Conservation (phyloP, 2,113 vertebrate genomes). For the Hyla sarda region DNA sequence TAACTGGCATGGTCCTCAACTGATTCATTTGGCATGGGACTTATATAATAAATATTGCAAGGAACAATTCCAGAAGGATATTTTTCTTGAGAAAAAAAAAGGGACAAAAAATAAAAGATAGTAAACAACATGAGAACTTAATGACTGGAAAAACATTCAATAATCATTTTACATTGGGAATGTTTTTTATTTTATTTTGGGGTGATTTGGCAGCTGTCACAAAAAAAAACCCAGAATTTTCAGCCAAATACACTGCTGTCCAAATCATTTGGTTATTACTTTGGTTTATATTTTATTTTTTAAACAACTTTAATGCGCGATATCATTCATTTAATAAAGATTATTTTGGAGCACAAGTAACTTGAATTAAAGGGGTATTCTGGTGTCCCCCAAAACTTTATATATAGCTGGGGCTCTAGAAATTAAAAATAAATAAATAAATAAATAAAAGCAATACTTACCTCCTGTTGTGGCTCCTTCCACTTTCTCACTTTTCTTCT, state of each 20-base stretch:
- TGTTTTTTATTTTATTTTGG: conserved; percentile 31
- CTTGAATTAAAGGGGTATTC: neutral
- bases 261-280: neutral
- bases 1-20: conserved; percentile 17
- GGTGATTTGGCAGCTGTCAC: conserved; percentile 39
- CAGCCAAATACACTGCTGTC: conserved; percentile 12
- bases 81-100: neutral
- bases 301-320: neutral
- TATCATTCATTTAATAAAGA: neutral
- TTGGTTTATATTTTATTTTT: neutral
- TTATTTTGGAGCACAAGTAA: neutral
- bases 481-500: no score
- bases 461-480: no score
- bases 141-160: conserved; percentile 54
- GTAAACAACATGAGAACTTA: conserved; percentile 19
- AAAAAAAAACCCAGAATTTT: neutral
- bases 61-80: neutral
- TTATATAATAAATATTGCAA: neutral
- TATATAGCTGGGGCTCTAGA: no score
- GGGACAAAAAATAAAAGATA: conserved; percentile 14
- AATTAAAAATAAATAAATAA: no score
- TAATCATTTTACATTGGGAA: conserved; percentile 11
- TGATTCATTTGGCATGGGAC: conserved; percentile 22
- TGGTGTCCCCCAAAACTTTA: no score
- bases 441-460: no score